Conservation (phyloP, 2,888 invertebrate genomes). For the Cryptus armator region DNA sequence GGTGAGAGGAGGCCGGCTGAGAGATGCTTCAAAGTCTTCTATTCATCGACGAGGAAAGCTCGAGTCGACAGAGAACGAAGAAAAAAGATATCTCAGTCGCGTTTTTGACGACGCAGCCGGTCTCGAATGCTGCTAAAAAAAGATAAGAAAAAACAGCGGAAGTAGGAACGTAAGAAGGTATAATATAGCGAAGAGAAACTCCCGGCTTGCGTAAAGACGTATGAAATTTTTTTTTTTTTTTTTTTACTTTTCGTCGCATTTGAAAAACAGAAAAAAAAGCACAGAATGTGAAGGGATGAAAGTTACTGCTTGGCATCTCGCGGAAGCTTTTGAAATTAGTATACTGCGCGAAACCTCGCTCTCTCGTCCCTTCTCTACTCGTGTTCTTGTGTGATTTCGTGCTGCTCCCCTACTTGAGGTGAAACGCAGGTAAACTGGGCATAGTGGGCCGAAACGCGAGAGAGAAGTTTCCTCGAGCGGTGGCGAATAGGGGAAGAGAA, state of each 20-base stretch:
- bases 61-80: not conserved
- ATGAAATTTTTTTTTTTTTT: slow-evolving; percentile 7
- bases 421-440: slow-evolving; percentile 17
- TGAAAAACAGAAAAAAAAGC: slow-evolving; percentile 20
- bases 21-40: slow-evolving; percentile 48
- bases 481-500: not conserved
- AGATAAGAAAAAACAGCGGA: not conserved
- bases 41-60: slow-evolving; percentile 36
- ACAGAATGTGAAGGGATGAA: not conserved
- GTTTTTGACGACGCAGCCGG: slow-evolving; percentile 5
- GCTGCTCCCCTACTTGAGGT: slow-evolving; percentile 1
- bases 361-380: slow-evolving; percentile 9
- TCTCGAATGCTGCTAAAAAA: not conserved
- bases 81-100: slow-evolving; percentile 15
- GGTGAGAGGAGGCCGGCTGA: not conserved
- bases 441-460: slow-evolving; percentile 1
- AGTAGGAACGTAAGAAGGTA: not conserved
- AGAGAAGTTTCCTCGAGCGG: slow-evolving; percentile 10
- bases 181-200: slow-evolving; percentile 25
- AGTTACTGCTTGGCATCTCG: not conserved
- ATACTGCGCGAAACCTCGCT: slow-evolving; percentile 5
- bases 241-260: slow-evolving; percentile 10
- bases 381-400: slow-evolving; percentile 18
- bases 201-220: not conserved
- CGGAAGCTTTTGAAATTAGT: slow-evolving; percentile 38